Percentiles rank a stretch among this genome's conserved stretches.
These are phyloP conservation scores for Formica aserva DNA, from an alignment of 2,888 invertebrate species.

Conservation along the genomic window DNA sequence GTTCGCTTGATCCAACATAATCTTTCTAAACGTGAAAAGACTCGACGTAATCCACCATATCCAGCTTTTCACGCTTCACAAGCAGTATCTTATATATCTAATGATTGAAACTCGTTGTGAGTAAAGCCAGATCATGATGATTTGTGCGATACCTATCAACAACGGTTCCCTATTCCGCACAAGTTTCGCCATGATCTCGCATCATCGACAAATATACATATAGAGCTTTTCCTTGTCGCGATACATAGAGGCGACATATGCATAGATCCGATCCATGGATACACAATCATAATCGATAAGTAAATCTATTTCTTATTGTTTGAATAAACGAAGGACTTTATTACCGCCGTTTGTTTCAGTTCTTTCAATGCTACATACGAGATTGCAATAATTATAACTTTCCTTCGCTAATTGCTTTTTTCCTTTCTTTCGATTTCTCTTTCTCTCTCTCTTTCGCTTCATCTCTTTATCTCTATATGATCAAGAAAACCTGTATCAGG, in stretches of 20 bases:
- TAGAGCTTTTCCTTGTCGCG: slow-evolving; percentile 63
- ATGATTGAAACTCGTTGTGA: slow-evolving; percentile 72
- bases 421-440: slow-evolving; percentile 71
- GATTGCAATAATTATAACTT: slow-evolving; percentile 50
- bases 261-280: slow-evolving; percentile 54
- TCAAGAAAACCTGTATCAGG: slow-evolving; percentile 34
- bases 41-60: slow-evolving; percentile 49
- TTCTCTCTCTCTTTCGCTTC: background rate
- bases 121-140: slow-evolving; percentile 75
- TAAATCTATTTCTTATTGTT: slow-evolving; percentile 49
- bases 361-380: slow-evolving; percentile 34
- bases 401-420: slow-evolving; percentile 47
- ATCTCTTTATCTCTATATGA: slow-evolving; percentile 36
- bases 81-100: slow-evolving; percentile 75
- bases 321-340: slow-evolving; percentile 38
- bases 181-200: slow-evolving; percentile 69
- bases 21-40: slow-evolving; percentile 67
- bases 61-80: slow-evolving; percentile 73
- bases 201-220: slow-evolving; percentile 71
- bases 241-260: slow-evolving; percentile 62
- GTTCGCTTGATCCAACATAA: slow-evolving; percentile 64
- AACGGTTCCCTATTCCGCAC: slow-evolving; percentile 71
- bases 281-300: slow-evolving; percentile 57
- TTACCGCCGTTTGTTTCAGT: slow-evolving; percentile 32
- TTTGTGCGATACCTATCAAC: slow-evolving; percentile 72